Evolutionary conservation across 2,888 invertebrate genomes (phyloP), one percentile per base, ranked within the genome.

Genomic region (Axea sp.): DNA sequence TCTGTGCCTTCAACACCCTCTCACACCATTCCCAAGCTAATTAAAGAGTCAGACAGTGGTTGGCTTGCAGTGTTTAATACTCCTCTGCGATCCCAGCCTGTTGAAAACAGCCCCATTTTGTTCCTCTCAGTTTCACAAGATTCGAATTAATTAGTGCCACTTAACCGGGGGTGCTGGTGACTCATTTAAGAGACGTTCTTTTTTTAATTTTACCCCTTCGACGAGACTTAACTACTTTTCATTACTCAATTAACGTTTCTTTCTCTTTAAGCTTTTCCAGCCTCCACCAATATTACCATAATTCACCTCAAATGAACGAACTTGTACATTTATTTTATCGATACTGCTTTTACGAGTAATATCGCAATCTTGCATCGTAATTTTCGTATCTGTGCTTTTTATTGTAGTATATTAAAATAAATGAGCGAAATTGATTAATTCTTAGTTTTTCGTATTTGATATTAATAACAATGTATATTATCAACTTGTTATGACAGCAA

Each of bases 11-110:
- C 83, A 79, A 82, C 85, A 83, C 80, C 81, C 78, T 77, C 78
- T 73, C 75, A 71, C 77, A 80, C 82, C 76, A 80, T 81, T 83
- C 78, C 73, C 80, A 73, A 82, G 82, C 83, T 86, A 86, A 86
- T 86, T 86, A 86, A 85, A 86, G 84, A 86, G 84, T 83, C 84
- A 82, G 85, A 82, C 83, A 81, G 82, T 76, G 84, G 83, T 82
- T 82, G 81, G 79, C 81, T 81, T 78, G 81, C 81, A 81, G 81
- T 84, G 82, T 83, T 86, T 86, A 86, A 86, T 85, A 83, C 84
- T 76, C 80, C 77, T 43, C 75, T 75, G 76, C 77, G 71, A 67
- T 73, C 47, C 69, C 59, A 47, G 69, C 73, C 76, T 73, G 68
- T 60, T 68, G 51, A 37, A 68, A 68, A 30, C 77, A 76, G 73